phyloP scores from a whole-genome alignment of 1,140 invertebrate species.

The Dinoponera quadriceps region DNA sequence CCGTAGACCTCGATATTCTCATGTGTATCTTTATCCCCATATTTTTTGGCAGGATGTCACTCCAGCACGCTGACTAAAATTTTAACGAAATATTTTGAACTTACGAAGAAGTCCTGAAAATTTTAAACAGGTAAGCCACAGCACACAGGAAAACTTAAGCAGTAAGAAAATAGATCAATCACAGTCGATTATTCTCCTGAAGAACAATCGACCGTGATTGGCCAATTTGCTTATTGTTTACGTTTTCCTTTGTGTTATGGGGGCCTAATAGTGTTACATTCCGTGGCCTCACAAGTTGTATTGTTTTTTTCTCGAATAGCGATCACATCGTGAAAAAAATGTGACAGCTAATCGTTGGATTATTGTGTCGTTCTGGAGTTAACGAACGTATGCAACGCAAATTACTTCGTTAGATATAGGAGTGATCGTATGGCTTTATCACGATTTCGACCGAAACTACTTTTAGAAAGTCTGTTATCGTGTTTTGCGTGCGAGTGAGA shows the following conservation, averaged over 20 bases:
- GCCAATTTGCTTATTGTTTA: too few species aligned
- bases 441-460: constrained; percentile 35
- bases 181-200: too few species aligned
- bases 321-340: neutral
- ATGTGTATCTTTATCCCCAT: neutral
- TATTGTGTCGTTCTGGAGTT: constrained; percentile 22
- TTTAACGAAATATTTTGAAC: neutral
- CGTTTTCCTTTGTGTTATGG: too few species aligned
- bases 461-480: constrained; percentile 43
- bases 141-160: too few species aligned
- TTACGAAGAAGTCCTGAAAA: neutral
- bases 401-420: constrained; percentile 18
- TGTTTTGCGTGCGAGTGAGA: constrained; percentile 28
- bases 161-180: too few species aligned
- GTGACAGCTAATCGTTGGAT: constrained; percentile 9
- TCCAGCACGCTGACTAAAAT: neutral
- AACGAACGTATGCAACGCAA: neutral
- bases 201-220: too few species aligned
- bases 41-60: neutral
- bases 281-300: too few species aligned
- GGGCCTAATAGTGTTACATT: too few species aligned
- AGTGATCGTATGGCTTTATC: constrained; percentile 33
- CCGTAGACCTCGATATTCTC: neutral
- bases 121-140: neutral
- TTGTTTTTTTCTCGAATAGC: neutral